phyloP scores from a whole-genome alignment of 2,888 invertebrate species.

The Rhorus exstirpatorius region DNA sequence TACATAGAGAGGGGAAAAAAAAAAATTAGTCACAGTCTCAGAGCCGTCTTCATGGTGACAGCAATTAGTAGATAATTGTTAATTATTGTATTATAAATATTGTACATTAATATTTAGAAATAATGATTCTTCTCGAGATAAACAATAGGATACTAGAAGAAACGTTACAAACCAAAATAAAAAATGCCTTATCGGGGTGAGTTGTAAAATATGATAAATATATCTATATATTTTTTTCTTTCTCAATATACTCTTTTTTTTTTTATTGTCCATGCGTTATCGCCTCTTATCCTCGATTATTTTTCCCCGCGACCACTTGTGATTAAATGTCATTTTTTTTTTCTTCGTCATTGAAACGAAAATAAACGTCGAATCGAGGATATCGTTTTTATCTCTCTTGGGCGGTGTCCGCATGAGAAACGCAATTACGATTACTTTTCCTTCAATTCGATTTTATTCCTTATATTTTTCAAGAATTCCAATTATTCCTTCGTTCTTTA shows the following conservation, averaged over 20 bases:
- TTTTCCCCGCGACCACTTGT: not conserved
- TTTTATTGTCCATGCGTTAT: not conserved
- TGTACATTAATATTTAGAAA: conserved; percentile 77
- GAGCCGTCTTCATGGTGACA: conserved; percentile 80
- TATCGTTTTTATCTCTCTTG: conserved; percentile 61
- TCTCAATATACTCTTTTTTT: conserved; percentile 1
- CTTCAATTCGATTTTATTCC: conserved; percentile 15
- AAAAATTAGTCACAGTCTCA: conserved; percentile 74
- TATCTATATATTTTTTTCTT: no score
- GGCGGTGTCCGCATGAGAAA: conserved; percentile 78
- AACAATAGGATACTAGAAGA: conserved; percentile 99
- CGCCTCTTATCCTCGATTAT: not conserved
- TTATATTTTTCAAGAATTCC: conserved; percentile 38
- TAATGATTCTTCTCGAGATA: conserved; percentile 98
- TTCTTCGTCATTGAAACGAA: not conserved
- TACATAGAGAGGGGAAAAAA: conserved; percentile 27
- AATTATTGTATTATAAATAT: conserved; percentile 79
- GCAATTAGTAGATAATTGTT: conserved; percentile 81
- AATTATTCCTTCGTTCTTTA: not conserved
- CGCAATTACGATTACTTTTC: conserved; percentile 44
- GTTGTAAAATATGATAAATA: conserved; percentile 84
- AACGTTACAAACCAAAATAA: conserved; percentile 97
- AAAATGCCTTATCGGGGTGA: conserved; percentile 98
- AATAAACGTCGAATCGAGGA: conserved; percentile 4
- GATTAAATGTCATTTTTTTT: conserved; percentile 6